phyloP scores from a whole-genome alignment of 2,113 vertebrate species.

The Atherinomorus stipes region DNA sequence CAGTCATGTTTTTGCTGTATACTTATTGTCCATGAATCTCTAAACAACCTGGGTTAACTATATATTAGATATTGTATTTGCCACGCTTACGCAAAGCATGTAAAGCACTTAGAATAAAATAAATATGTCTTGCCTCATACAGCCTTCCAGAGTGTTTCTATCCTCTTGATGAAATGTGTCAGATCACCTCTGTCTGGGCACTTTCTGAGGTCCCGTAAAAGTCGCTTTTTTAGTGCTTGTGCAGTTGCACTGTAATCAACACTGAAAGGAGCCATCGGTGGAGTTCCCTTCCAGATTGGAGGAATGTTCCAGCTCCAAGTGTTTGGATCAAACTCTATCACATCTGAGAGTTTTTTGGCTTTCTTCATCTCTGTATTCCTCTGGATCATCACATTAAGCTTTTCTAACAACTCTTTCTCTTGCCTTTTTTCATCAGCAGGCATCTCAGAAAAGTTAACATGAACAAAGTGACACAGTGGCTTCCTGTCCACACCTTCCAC shows the following conservation, averaged over 20 bases:
- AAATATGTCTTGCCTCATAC: neutral
- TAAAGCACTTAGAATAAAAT: neutral
- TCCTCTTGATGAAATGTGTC: conserved; percentile 41
- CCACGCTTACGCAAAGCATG: too few relatives aligned
- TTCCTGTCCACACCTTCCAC: conserved; percentile 63
- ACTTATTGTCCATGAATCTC: too few relatives aligned
- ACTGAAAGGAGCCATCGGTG: conserved; percentile 66
- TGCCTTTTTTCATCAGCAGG: conserved; percentile 32
- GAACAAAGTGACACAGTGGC: conserved; percentile 66
- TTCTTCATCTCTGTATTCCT: conserved; percentile 55
- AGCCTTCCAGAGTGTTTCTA: conserved; percentile 39
- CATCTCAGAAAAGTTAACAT: conserved; percentile 49
- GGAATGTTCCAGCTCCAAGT: conserved; percentile 64
- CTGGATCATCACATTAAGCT: conserved; percentile 56
- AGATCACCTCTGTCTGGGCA: conserved; percentile 21
- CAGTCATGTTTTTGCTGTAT: too few relatives aligned
- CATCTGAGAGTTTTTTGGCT: conserved; percentile 50
- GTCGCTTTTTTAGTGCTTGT: conserved; percentile 50
- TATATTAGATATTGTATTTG: too few relatives aligned
- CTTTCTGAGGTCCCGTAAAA: conserved; percentile 37
- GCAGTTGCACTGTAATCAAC: conserved; percentile 54
- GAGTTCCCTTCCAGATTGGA: conserved; percentile 64
- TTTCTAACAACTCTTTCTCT: conserved; percentile 43
- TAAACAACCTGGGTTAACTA: too few relatives aligned
- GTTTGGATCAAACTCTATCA: conserved; percentile 58